phyloP scores from a whole-genome alignment of 1,140 invertebrate genomes.

The Ceratina australensis region DNA sequence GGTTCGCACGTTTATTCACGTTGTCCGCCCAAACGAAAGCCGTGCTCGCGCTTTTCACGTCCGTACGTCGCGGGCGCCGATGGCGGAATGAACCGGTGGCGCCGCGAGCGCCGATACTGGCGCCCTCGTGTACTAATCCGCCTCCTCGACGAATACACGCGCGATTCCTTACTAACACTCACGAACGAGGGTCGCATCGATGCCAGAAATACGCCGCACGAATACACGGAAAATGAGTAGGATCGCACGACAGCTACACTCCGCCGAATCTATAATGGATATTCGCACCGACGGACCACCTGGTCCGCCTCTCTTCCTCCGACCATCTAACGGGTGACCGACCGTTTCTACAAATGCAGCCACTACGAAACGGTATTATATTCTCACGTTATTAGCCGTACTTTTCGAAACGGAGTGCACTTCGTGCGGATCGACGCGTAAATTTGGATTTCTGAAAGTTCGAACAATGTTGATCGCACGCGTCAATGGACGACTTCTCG shows the following conservation, averaged over 20 bases:
- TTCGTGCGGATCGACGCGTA: too few species aligned
- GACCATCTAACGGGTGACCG: slow-evolving; percentile 65
- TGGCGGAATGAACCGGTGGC: slow-evolving; percentile 72
- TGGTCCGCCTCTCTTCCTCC: slow-evolving; percentile 61
- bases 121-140: slow-evolving; percentile 57
- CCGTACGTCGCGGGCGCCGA: slow-evolving; percentile 67
- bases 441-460: too few species aligned
- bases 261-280: slow-evolving; percentile 71
- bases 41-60: slow-evolving; percentile 62
- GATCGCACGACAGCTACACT: slow-evolving; percentile 64
- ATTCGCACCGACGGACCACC: slow-evolving; percentile 73
- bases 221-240: slow-evolving; percentile 55
- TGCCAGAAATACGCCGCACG: slow-evolving; percentile 42
- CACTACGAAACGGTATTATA: background rate
- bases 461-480: too few species aligned
- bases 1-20: slow-evolving; percentile 32
- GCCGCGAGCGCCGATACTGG: slow-evolving; percentile 61
- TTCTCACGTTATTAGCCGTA: background rate
- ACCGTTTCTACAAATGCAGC: slow-evolving; percentile 22
- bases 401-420: background rate
- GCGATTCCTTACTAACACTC: background rate
- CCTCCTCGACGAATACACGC: slow-evolving; percentile 15
- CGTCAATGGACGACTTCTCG: too few species aligned
- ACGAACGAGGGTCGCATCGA: slow-evolving; percentile 4
- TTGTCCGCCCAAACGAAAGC: slow-evolving; percentile 50